These are phyloP conservation scores for Cephus rjabovi DNA, from an alignment of 2,888 invertebrate species.

Conservation along the genomic window DNA sequence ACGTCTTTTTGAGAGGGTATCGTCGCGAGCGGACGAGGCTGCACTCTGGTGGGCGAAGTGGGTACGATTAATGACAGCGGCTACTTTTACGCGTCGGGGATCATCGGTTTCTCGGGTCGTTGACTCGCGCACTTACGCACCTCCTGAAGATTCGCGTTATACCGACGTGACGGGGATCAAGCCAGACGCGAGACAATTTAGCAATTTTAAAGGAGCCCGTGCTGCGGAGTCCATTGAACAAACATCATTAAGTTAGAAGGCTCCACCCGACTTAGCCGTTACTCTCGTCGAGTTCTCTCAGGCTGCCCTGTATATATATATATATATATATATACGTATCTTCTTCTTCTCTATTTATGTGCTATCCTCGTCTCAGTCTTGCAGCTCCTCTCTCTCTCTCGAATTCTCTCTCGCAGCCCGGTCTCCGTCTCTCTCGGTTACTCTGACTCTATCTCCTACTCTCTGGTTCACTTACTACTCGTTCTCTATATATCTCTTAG, in stretches of 20 bases:
- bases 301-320: background rate
- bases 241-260: slow-evolving; percentile 42
- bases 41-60: background rate
- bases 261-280: slow-evolving; percentile 13
- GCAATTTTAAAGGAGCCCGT: slow-evolving; percentile 5
- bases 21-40: background rate
- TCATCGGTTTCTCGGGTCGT: background rate
- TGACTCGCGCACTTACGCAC: background rate
- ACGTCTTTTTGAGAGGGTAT: background rate
- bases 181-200: slow-evolving; percentile 3
- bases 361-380: slow-evolving; percentile 21
- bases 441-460: background rate
- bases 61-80: background rate
- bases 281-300: background rate
- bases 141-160: background rate
- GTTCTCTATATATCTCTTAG: slow-evolving; percentile 1
- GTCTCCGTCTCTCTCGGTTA: slow-evolving; percentile 6
- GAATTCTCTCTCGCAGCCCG: slow-evolving; percentile 15
- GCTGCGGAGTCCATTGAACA: slow-evolving; percentile 39
- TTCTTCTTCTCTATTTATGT: slow-evolving; percentile 20
- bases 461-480: background rate
- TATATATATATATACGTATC: background rate
- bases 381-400: slow-evolving; percentile 22
- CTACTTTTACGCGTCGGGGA: background rate
- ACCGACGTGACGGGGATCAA: background rate